phyloP scores from a whole-genome alignment of 2,888 invertebrate species.

The Netelia virgata region DNA sequence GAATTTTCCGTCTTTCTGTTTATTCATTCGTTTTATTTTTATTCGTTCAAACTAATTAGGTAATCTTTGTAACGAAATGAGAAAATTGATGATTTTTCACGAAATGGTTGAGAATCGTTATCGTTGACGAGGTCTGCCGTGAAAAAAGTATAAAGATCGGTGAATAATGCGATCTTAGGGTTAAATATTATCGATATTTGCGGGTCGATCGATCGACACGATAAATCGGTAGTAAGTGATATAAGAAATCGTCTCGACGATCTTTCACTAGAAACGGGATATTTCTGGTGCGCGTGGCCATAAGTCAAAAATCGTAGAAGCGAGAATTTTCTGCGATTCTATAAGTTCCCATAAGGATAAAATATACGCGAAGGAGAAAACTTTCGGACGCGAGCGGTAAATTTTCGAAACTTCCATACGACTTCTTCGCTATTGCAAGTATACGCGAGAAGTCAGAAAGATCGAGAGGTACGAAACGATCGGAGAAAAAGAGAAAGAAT shows the following conservation, averaged over 20 bases:
- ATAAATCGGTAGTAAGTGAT: not conserved
- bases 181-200: too few relatives aligned
- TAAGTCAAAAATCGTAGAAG: not conserved
- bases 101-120: not conserved
- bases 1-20: not conserved
- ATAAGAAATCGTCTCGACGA: not conserved
- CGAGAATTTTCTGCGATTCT: not conserved
- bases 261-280: not conserved
- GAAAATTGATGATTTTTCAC: not conserved
- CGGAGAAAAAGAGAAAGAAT: not conserved
- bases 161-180: too few relatives aligned
- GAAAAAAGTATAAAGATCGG: too few relatives aligned
- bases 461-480: slow-evolving; percentile 21
- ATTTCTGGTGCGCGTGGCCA: not conserved
- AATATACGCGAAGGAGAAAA: slow-evolving; percentile 31
- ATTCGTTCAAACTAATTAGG: too few relatives aligned
- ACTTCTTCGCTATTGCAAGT: not conserved
- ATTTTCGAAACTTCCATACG: slow-evolving; percentile 39
- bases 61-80: too few relatives aligned
- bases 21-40: too few relatives aligned
- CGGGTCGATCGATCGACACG: not conserved
- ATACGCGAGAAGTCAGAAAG: slow-evolving; percentile 6
- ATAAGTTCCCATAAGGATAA: not conserved
- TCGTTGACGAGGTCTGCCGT: too few relatives aligned
- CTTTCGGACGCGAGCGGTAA: slow-evolving; percentile 35